Percentiles rank a stretch among this genome's conserved stretches.
These are phyloP conservation scores for Caenorhabditis zanzibari DNA, from an alignment of 2,888 invertebrate species.

Conservation along the genomic window DNA sequence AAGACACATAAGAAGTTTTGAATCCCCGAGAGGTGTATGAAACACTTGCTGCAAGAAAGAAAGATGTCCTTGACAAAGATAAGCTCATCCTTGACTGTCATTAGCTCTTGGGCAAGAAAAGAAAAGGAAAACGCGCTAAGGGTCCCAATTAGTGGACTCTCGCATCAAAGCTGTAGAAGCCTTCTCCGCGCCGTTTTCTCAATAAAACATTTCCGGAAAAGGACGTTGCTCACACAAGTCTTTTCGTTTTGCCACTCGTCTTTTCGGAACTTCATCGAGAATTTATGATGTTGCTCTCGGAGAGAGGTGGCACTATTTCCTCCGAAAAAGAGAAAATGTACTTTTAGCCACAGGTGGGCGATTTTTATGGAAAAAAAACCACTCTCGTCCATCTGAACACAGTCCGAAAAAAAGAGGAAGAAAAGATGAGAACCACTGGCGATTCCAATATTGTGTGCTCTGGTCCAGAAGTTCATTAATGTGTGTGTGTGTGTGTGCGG, in stretches of 20 bases:
- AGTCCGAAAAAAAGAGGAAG: not conserved
- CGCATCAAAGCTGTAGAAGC: conserved; percentile 23
- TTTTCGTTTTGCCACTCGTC: conserved; percentile 22
- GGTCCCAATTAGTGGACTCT: conserved; percentile 57
- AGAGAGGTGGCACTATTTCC: conserved; percentile 43
- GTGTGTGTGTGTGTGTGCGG: conserved; percentile 42
- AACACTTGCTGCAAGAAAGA: conserved; percentile 5
- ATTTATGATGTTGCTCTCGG: conserved; percentile 56
- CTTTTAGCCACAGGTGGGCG: not conserved
- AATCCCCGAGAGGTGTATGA: conserved; percentile 26
- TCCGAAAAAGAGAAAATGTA: not conserved
- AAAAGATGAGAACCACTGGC: not conserved
- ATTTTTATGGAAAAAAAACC: conserved; percentile 9
- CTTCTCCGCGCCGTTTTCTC: conserved; percentile 29
- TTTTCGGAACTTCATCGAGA: conserved; percentile 55
- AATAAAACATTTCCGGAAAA: conserved; percentile 62
- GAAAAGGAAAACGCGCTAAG: conserved; percentile 38
- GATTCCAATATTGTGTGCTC: conserved; percentile 25
- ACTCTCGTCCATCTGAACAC: not conserved
- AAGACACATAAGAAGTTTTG: conserved; percentile 20
- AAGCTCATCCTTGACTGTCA: conserved; percentile 28
- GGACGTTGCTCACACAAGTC: conserved; percentile 37
- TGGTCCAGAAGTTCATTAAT: conserved; percentile 57
- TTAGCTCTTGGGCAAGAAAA: conserved; percentile 31
- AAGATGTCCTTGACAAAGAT: not conserved